A percentile compares a stretch with the other conserved stretches of the same genome.
phyloP scores from a whole-genome alignment of 2,888 invertebrate genomes.

The Morinoia aosen region DNA sequence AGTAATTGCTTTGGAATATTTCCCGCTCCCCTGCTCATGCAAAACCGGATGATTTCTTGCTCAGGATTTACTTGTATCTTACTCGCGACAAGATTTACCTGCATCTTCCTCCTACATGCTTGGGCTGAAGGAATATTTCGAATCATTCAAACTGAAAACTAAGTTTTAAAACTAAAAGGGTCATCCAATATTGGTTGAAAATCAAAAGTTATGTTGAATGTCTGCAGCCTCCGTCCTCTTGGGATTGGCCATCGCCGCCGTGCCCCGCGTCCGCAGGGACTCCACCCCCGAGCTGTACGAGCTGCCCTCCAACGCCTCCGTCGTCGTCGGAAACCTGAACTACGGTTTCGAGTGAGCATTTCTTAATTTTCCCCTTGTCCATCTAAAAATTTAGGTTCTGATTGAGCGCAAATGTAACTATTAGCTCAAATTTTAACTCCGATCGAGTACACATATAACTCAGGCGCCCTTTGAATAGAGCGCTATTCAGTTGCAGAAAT shows the following conservation, averaged over 20 bases:
- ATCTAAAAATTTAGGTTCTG: neutral
- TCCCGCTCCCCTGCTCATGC: no score
- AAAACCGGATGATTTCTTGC: no score
- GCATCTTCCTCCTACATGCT: no score
- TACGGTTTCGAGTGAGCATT: conserved; percentile 49
- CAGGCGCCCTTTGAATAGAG: neutral
- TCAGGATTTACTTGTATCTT: no score
- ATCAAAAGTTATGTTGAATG: neutral
- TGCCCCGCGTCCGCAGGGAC: conserved; percentile 45
- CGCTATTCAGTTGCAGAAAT: no score
- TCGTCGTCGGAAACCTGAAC: conserved; percentile 53
- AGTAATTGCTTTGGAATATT: no score
- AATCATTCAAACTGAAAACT: no score
- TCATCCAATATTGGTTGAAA: no score
- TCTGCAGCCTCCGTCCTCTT: conserved; percentile 5
- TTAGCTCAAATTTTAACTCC: no score
- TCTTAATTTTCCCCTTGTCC: neutral
- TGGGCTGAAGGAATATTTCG: no score
- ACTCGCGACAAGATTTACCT: no score
- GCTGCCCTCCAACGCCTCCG: conserved; percentile 52
- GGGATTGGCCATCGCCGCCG: conserved; percentile 32
- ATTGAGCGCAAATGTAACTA: neutral
- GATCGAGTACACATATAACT: neutral
- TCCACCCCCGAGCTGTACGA: conserved; percentile 47
- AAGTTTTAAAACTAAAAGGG: no score